Evolutionary conservation across 1,140 invertebrate species (phyloP), one percentile per base, ranked within the genome.

Genomic region (Latrodectus geometricus): DNA sequence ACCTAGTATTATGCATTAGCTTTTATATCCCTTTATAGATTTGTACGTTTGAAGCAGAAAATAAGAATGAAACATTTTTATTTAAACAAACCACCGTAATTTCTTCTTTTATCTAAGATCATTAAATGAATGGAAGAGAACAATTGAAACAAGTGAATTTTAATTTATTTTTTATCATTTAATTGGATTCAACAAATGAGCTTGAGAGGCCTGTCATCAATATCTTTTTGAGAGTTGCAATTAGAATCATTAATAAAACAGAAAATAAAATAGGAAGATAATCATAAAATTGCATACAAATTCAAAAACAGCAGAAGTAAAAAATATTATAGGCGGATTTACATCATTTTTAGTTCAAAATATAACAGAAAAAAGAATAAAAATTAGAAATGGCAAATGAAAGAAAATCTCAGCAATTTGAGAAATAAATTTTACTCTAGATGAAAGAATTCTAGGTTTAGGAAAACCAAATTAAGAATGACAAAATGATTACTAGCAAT

Each of bases 171-270:
- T 54, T 48, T 61, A 14, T 21, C 11, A 54, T 17, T 70, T 81
- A 81, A 81, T 81, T 70, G 78, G 66, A 70, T 81, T 81, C 68
- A 70, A 70, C 78, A 69, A 80, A 70, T 72, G 78, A 80, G 69
- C 78, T 66, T n/a, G 52, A 56, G 68, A 48, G 21, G 20, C 21
- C 2, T 52, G 52, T 65, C 48, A 68, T 69, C 50, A 72, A 52
- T 70, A 81, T 81, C 78, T 81, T 81, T 70, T 70, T 81, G 78
- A 70, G 49, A 50, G n/a, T 8, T 79, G 78, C 70, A 70, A 81
- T 81, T 81, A 81, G 65, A 66, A 56, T 54, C 50, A 81, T 81
- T 81, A 81, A 81, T 81, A 81, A 70, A 70, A 81, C 78, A 15
- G 35, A 52, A 70, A 52, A 15, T 49, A 81, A 70, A 72, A 70